Base-by-base conservation (phyloP, 1,140 invertebrate genomes). In the Augochlora pura region DNA sequence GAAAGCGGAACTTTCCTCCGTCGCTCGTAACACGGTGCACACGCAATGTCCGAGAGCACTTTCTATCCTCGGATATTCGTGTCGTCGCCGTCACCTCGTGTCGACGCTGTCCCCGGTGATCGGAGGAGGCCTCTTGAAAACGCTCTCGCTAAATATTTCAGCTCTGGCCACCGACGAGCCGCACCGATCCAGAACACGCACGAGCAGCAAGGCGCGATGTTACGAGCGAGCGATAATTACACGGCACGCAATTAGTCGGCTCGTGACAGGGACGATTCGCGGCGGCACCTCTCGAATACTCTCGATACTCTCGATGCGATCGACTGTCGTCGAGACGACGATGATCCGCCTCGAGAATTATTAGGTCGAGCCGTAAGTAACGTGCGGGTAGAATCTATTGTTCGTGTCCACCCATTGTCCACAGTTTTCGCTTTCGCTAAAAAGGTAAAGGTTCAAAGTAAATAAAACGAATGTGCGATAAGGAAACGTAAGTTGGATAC, bases 151-250 rank as follows among this genome's bases (percentile, higher is more conserved):
- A 32, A 32, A 32, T 32, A 32, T 32, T 32, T 1, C 1, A 32
- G 32, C 32, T 4, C 32, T 32, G 32, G 4, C 1, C 32, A 32
- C 1, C 32, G 32, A 4, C 32, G 32, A 32, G 1, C 32, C 21
- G 42, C 3, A 8, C 16, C 9, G 39, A n/a, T 8, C 2, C 38
- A 16, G 38, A 59, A 6, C n/a, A n/a, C 63, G 52, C 59, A 66
- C 63, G 66, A 75, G 52, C 38, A 32, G 1, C 16, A 16, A 80
- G 74, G 76, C 81, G 76, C 25, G 70, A 85, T 49, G 46, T 84
- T 68, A 76, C 77, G 69, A 78, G 77, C 63, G 49, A 68, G 60
- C 68, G 86, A 81, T 85, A 86, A 88, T 87, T 86, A 69, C 18
- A 21, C 46, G n/a, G 54, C 25, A 16, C 39, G 66, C 66, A 32